Evolutionary conservation across 1,140 invertebrate species (phyloP).

Genomic region (Drosophila tsacasi): DNA sequence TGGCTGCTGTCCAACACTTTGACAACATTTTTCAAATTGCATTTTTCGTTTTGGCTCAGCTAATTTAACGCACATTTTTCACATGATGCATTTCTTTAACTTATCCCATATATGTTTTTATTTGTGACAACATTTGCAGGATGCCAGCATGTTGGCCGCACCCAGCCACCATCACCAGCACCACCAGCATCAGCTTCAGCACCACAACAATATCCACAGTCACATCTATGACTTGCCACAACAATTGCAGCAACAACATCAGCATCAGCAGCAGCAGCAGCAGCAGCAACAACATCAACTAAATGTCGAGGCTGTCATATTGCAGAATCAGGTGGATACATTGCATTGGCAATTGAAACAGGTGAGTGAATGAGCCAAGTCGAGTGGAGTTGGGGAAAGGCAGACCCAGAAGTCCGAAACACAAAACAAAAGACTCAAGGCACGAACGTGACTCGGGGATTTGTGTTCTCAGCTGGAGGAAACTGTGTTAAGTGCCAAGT

Average conservation of each 20-base stretch:
- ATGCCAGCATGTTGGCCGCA: constrained; percentile 67
- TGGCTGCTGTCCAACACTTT: constrained; percentile 45
- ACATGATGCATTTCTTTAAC: constrained; percentile 31
- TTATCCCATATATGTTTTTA: constrained; percentile 45
- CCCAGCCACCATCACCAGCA: constrained; percentile 46
- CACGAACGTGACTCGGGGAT: constrained; percentile 60
- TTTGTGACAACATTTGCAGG: constrained; percentile 79
- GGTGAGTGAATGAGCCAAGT: constrained; percentile 86
- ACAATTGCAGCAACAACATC: constrained; percentile 4
- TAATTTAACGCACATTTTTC: constrained; percentile 74
- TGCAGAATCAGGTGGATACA: constrained; percentile 91
- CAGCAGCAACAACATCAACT: constrained; percentile 51
- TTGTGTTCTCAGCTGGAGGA: constrained; percentile 25
- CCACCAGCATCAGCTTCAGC: constrained; percentile 15
- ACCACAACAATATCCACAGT: constrained; percentile 36
- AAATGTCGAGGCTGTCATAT: constrained; percentile 88
- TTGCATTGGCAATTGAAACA: constrained; percentile 93
- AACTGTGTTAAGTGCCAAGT: constrained; percentile 43
- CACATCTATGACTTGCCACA: constrained; percentile 46
- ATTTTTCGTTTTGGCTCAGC: constrained; percentile 40
- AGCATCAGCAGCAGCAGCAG: constrained; percentile 7
- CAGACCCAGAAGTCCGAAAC: constrained; percentile 4
- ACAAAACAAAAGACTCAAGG: constrained; percentile 69
- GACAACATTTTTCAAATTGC: constrained; percentile 76
- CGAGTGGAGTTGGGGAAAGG: constrained; percentile 7